Percentiles rank a stretch among this genome's conserved stretches.
These are phyloP conservation scores for Cyphomyrmex costatus DNA, from an alignment of 1,140 invertebrate genomes.

Conservation along the genomic window DNA sequence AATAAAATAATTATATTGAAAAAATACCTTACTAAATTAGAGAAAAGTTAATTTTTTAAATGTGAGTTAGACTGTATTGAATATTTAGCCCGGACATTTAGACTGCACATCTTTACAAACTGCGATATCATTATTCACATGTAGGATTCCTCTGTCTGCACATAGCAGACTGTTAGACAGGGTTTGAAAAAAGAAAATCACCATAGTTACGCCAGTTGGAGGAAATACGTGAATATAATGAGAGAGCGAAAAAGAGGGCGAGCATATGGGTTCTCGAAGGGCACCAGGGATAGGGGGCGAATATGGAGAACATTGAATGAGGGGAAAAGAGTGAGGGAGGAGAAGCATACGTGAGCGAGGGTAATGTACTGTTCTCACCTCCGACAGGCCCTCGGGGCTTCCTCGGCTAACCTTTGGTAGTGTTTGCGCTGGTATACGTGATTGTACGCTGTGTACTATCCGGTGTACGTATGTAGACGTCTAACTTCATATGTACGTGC, in stretches of 20 bases:
- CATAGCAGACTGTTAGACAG: slow-evolving; percentile 6
- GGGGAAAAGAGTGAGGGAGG: slow-evolving; percentile 65
- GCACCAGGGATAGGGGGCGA: slow-evolving; percentile 24
- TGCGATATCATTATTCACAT: slow-evolving; percentile 1
- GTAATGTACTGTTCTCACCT: slow-evolving; percentile 82
- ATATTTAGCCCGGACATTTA: background rate
- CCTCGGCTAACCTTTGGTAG: slow-evolving; percentile 71
- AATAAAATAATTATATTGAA: slow-evolving; percentile 7
- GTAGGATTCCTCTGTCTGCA: background rate
- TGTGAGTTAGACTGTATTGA: background rate
- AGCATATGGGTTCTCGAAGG: slow-evolving; percentile 45
- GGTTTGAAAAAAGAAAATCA: slow-evolving; percentile 40
- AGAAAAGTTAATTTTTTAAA: background rate
- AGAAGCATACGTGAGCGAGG: slow-evolving; percentile 72
- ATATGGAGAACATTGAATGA: slow-evolving; percentile 65
- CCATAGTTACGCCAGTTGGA: slow-evolving; percentile 42
- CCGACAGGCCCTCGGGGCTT: slow-evolving; percentile 79
- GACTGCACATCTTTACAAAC: background rate
- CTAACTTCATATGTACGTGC: slow-evolving; percentile 45
- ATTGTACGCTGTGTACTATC: slow-evolving; percentile 30
- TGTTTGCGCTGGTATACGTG: slow-evolving; percentile 42
- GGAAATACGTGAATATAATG: slow-evolving; percentile 77
- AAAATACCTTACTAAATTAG: background rate
- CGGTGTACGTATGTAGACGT: slow-evolving; percentile 11
- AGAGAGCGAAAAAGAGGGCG: slow-evolving; percentile 58